These are phyloP conservation scores for Dynastes tityus DNA, from an alignment of 2,888 invertebrate genomes.

Conservation along the genomic window DNA sequence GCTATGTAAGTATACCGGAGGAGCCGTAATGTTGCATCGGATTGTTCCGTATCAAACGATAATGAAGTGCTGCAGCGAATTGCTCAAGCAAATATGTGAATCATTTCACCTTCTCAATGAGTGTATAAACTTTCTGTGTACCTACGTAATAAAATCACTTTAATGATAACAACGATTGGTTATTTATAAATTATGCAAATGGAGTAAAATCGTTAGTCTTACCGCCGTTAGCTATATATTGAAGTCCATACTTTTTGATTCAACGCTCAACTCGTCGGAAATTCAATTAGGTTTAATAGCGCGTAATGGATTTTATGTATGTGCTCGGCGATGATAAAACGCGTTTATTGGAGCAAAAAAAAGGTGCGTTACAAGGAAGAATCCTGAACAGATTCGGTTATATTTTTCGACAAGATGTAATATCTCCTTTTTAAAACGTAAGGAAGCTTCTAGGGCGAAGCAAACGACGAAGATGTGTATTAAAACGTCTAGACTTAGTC, in stretches of 20 bases:
- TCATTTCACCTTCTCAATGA: neutral
- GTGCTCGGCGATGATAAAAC: neutral
- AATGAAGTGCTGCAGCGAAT: neutral
- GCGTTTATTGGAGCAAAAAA: neutral
- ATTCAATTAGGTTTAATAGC: slow-evolving; percentile 2
- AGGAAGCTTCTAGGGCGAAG: neutral
- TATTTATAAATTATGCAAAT: slow-evolving; percentile 2
- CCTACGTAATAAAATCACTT: neutral
- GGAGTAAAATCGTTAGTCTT: neutral
- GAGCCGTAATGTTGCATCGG: neutral
- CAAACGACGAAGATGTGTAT: slow-evolving; percentile 3
- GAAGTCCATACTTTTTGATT: neutral
- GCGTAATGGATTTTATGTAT: slow-evolving; percentile 13
- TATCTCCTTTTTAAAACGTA: neutral
- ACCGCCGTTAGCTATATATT: neutral
- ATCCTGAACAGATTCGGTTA: neutral
- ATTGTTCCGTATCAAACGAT: neutral
- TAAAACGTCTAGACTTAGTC: slow-evolving; percentile 30
- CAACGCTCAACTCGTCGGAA: neutral
- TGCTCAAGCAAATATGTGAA: neutral
- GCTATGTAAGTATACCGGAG: too few relatives aligned
- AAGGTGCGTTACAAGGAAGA: neutral
- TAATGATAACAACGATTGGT: neutral
- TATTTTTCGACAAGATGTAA: neutral
- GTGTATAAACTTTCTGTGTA: neutral